Evolutionary conservation across 2,113 vertebrate genomes (phyloP), one percentile per base, ranked within the genome.

Genomic region (Nipponia nippon): DNA sequence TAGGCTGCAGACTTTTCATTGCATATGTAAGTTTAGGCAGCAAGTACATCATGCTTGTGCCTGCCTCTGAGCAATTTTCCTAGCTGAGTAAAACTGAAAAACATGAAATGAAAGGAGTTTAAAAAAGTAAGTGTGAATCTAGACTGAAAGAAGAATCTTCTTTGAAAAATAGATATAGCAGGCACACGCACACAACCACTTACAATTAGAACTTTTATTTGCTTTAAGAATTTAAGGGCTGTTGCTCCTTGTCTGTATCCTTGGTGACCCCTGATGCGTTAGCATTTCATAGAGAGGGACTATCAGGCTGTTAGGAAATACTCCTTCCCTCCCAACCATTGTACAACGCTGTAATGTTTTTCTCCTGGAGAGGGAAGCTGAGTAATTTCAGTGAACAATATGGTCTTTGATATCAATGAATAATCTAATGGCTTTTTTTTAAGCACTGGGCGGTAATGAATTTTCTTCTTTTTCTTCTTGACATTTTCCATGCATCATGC

Each of bases 361-460:
- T 76, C 38, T 87, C 18, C n/a, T 46, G 26, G 34, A 75, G 65
- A 65, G 25, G n/a, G 53, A 69, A 92, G 13, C 19, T 63, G 65
- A 67, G 47, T 70, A 84, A 84, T 91, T 91, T 62, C 81, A 82
- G 26, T 62, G 59, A 89, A 78, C 42, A 61, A 36, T 78, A 78
- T 40, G 16, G 13, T 38, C 40, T 91, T 94, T 95, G 42, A 75
- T 70, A 67, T 42, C 50, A 76, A 62, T 49, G 19, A 65, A 78
- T 81, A 84, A 67, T 42, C 29, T 38, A 72, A 70, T 20, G 9
- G 0, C 1, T 3, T 30, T 71, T 77, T 72, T 84, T 89, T 10
- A 61, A 40, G 55, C 27, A 49, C 19, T 1, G 0, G 17, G 30
- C 62, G 16, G 32, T 46, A 58, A 78, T 61, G 27, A 81, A 73